phyloP scores from a whole-genome alignment of 2,797 vertebrate species.

The Cetoscarus ocellatus region DNA sequence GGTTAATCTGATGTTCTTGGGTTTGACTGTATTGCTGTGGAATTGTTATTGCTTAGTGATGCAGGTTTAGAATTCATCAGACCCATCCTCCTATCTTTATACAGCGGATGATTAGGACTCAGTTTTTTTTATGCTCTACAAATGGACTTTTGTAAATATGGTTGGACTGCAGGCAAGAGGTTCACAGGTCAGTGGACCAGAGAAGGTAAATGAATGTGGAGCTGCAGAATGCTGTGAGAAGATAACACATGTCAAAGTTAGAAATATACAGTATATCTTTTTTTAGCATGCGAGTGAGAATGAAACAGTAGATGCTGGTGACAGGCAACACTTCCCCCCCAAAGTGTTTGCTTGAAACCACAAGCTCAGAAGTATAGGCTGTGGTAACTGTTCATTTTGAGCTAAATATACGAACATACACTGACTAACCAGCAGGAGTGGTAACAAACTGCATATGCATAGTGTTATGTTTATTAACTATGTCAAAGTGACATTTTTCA shows the following conservation, averaged over 20 bases:
- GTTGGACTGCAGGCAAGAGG: constrained; percentile 19
- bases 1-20: too few species aligned
- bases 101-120: constrained; percentile 33
- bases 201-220: constrained; percentile 23
- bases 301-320: neutral
- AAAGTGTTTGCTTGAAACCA: constrained; percentile 6
- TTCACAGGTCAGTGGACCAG: constrained; percentile 27
- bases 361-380: constrained; percentile 28
- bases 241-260: constrained; percentile 3
- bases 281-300: neutral
- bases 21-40: neutral
- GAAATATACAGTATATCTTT: neutral
- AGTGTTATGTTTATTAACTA: neutral
- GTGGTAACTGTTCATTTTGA: constrained; percentile 20
- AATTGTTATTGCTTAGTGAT: neutral
- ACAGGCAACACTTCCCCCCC: constrained; percentile 3
- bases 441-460: neutral
- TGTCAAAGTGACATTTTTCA: too few species aligned
- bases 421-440: constrained; percentile 1
- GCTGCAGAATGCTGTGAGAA: neutral
- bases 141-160: constrained; percentile 30
- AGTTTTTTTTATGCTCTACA: constrained; percentile 38
- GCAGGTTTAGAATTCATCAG: neutral
- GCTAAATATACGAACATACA: constrained; percentile 1
- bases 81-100: constrained; percentile 12